phyloP scores from a whole-genome alignment of 2,888 invertebrate species.

The Caenorhabditis doughertyi region DNA sequence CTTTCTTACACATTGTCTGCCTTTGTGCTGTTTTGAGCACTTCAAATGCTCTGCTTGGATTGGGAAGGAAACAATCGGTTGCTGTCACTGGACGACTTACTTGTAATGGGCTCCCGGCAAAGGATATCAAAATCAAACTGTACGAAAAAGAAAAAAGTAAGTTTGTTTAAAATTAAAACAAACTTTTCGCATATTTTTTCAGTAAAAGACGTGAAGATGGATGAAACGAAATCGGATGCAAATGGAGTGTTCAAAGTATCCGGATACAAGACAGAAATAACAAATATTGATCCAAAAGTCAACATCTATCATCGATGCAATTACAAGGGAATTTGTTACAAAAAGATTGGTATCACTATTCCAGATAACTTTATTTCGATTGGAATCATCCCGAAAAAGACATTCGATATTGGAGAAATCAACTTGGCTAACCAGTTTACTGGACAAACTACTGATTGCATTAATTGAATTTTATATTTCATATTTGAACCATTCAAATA shows the following conservation, averaged over 20 bases:
- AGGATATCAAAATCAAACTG: slow-evolving; percentile 63
- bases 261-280: slow-evolving; percentile 66
- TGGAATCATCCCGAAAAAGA: slow-evolving; percentile 61
- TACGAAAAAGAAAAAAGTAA: slow-evolving; percentile 68
- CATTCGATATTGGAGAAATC: slow-evolving; percentile 67
- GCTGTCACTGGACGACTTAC: slow-evolving; percentile 61
- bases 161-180: slow-evolving; percentile 14
- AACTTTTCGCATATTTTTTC: slow-evolving; percentile 8
- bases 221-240: slow-evolving; percentile 54
- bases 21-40: slow-evolving; percentile 31
- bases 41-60: slow-evolving; percentile 53
- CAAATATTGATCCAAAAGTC: slow-evolving; percentile 64
- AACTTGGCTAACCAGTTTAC: slow-evolving; percentile 64
- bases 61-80: slow-evolving; percentile 66
- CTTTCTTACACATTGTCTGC: background rate
- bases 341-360: slow-evolving; percentile 76
- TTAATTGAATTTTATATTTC: slow-evolving; percentile 47
- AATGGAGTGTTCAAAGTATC: slow-evolving; percentile 63
- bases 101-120: slow-evolving; percentile 66
- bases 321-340: slow-evolving; percentile 70
- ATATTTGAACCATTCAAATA: no score
- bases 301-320: slow-evolving; percentile 61
- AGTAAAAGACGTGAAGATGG: slow-evolving; percentile 65
- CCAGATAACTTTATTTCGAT: slow-evolving; percentile 74
- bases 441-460: slow-evolving; percentile 65